phyloP scores from a whole-genome alignment of 2,113 vertebrate species.

The Uria lomvia region DNA sequence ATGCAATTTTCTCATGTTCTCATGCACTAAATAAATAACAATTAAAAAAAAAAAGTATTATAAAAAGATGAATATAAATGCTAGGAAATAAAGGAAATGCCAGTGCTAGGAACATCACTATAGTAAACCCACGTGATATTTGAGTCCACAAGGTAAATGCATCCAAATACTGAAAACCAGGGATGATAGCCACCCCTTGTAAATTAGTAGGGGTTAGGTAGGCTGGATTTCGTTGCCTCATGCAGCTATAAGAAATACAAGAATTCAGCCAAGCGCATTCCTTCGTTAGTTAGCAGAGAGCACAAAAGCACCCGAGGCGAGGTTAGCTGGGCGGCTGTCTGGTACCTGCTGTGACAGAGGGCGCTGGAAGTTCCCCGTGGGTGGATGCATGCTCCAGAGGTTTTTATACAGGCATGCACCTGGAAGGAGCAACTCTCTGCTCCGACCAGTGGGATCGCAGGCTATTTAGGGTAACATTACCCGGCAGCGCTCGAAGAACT shows the following conservation, averaged over 20 bases:
- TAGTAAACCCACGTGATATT: neutral
- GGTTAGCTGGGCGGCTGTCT: neutral
- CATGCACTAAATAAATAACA: neutral
- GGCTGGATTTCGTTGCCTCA: neutral
- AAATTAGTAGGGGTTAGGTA: neutral
- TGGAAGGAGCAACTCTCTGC: conserved; percentile 42
- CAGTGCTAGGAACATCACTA: neutral
- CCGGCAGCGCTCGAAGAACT: neutral
- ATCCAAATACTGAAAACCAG: neutral
- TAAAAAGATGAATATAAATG: neutral
- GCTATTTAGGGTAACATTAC: conserved; percentile 75
- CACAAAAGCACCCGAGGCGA: accelerated
- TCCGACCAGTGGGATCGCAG: conserved; percentile 32
- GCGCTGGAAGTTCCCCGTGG: neutral
- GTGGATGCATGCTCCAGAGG: neutral
- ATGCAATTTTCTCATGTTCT: neutral
- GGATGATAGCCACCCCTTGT: accelerated
- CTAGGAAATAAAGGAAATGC: neutral
- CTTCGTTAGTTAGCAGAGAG: neutral
- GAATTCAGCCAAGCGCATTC: neutral
- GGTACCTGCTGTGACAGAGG: neutral
- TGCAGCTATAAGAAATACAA: neutral
- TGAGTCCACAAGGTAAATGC: neutral
- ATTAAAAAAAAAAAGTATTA: neutral
- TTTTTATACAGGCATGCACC: conserved; percentile 67